Evolutionary conservation across 2,888 invertebrate genomes (phyloP).

Genomic region (Cosmia trapezina): DNA sequence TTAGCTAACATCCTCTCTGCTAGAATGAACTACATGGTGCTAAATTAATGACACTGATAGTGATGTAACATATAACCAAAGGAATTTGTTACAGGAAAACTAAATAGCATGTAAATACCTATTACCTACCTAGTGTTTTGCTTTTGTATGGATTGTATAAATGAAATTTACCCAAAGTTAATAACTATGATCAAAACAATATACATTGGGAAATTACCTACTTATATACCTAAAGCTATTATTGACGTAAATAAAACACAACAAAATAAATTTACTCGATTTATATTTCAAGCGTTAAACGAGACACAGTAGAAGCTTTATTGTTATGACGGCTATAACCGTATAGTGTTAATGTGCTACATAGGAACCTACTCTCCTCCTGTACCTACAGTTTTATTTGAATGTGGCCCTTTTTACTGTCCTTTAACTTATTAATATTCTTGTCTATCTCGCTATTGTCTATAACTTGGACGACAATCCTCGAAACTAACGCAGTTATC

Average conservation of each 20-base stretch:
- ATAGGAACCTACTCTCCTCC: too few species aligned
- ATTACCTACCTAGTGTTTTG: neutral
- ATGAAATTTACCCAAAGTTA: neutral
- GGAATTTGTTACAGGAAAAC: constrained; percentile 21
- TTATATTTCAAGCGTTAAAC: neutral
- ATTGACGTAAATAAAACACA: neutral
- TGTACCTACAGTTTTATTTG: too few species aligned
- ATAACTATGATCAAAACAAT: neutral
- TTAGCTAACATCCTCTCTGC: constrained; percentile 77
- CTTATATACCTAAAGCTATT: neutral
- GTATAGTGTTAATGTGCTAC: neutral
- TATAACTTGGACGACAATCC: constrained; percentile 19
- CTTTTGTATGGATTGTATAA: neutral
- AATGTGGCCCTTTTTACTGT: neutral
- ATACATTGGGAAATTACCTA: neutral
- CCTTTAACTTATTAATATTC: neutral
- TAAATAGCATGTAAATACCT: neutral
- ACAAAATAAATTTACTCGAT: neutral
- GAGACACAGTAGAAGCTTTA: too few species aligned
- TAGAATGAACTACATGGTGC: constrained; percentile 7
- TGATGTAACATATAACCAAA: constrained; percentile 18
- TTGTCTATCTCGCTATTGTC: neutral
- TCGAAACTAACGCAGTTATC: neutral
- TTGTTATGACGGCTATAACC: too few species aligned
- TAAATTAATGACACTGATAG: constrained; percentile 47